These are phyloP conservation scores for Drosophila affinis DNA, from an alignment of 2,888 invertebrate species.

Conservation along the genomic window DNA sequence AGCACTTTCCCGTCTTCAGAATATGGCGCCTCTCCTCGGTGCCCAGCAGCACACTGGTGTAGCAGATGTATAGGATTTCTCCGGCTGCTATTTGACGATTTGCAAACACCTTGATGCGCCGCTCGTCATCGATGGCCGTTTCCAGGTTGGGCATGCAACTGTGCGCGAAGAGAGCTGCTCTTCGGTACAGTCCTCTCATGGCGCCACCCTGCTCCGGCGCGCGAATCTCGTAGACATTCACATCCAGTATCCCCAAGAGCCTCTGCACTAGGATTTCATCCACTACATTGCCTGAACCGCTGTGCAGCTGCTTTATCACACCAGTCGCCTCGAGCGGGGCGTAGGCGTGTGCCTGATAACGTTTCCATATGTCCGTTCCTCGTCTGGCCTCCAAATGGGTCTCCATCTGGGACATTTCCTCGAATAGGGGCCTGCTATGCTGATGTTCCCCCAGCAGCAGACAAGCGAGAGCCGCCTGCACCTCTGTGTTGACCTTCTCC, in stretches of 20 bases:
- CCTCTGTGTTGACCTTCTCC: slow-evolving; percentile 51
- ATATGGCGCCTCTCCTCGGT: slow-evolving; percentile 88
- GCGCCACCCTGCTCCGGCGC: slow-evolving; percentile 83
- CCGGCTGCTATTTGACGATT: slow-evolving; percentile 86
- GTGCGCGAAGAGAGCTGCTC: slow-evolving; percentile 89
- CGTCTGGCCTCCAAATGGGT: slow-evolving; percentile 86
- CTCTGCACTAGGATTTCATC: slow-evolving; percentile 86
- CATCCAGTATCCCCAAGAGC: slow-evolving; percentile 89
- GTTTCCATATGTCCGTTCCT: slow-evolving; percentile 85
- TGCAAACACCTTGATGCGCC: slow-evolving; percentile 88
- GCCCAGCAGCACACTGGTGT: slow-evolving; percentile 89
- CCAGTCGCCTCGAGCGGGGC: slow-evolving; percentile 71
- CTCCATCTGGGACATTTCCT: slow-evolving; percentile 85
- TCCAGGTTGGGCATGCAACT: slow-evolving; percentile 90
- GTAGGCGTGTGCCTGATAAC: slow-evolving; percentile 84
- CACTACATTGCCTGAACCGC: slow-evolving; percentile 81
- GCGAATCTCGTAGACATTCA: slow-evolving; percentile 90
- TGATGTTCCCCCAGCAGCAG: slow-evolving; percentile 84
- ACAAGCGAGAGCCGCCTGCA: slow-evolving; percentile 83
- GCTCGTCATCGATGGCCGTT: slow-evolving; percentile 88
- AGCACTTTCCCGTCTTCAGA: slow-evolving; percentile 89
- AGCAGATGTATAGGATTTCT: slow-evolving; percentile 88
- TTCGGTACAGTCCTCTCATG: slow-evolving; percentile 89
- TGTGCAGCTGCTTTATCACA: slow-evolving; percentile 58
- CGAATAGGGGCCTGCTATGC: slow-evolving; percentile 83